A percentile compares a stretch with the other conserved stretches of the same genome.
Conservation (phyloP, 2,797 vertebrate genomes). For the Sebastes minor region DNA sequence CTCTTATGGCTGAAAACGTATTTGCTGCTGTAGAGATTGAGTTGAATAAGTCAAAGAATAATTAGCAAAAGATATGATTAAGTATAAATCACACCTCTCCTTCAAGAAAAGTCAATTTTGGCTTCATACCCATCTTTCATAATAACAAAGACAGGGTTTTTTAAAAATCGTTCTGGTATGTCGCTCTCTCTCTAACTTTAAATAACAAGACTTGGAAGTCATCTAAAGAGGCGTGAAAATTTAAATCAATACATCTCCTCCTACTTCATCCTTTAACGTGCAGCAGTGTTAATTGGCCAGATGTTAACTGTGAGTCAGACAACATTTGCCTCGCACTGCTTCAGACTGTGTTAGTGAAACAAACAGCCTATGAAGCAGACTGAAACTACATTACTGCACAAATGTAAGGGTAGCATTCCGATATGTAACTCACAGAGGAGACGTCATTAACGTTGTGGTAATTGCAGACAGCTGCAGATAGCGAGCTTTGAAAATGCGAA, state of each 20-base stretch:
- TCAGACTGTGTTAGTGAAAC: constrained; percentile 14
- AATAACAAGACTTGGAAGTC: constrained; percentile 1
- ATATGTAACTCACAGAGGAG: constrained; percentile 34
- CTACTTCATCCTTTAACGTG: not conserved
- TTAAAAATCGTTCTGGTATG: not conserved
- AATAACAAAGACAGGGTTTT: not conserved
- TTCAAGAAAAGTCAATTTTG: not conserved
- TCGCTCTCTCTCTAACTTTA: not conserved
- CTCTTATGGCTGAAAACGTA: not conserved
- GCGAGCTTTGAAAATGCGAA: constrained; percentile 25
- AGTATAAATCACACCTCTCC: not conserved
- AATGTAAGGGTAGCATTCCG: constrained; percentile 9
- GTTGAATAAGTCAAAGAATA: not conserved
- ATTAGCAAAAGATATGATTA: not conserved
- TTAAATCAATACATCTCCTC: constrained; percentile 6
- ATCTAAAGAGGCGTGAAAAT: constrained; percentile 10
- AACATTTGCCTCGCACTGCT: constrained; percentile 20
- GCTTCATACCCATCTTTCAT: not conserved
- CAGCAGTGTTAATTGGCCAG: constrained; percentile 45
- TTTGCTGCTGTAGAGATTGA: not conserved
- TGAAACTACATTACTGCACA: constrained; percentile 1
- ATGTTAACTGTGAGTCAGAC: constrained; percentile 36
- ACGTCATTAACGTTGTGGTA: constrained; percentile 48
- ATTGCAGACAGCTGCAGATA: constrained; percentile 51
- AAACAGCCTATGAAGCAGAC: constrained; percentile 27